phyloP scores from a whole-genome alignment of 2,888 invertebrate species.

The Stictocephala bisonia region DNA sequence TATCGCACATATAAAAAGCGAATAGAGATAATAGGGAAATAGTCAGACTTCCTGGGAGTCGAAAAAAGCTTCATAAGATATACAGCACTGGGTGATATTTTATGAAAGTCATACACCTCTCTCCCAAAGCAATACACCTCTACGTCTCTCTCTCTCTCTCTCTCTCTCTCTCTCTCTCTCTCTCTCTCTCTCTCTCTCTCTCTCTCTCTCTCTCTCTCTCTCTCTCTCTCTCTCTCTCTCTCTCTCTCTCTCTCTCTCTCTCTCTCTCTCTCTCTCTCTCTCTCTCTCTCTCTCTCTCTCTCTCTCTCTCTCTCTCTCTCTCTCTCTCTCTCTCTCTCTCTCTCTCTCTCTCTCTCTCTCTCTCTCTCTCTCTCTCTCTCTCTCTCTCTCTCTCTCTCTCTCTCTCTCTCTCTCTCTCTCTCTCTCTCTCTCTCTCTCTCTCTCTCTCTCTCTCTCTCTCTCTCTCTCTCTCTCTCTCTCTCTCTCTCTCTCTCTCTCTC shows the following conservation, averaged over 20 bases:
- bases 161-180: no score
- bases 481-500: not conserved
- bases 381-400: not conserved
- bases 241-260: not conserved
- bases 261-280: not conserved
- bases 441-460: not conserved
- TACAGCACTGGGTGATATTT: no score
- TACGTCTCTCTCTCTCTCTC: not conserved
- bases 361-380: not conserved
- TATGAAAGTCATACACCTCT: no score
- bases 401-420: not conserved
- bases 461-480: not conserved
- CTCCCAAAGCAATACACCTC: no score
- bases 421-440: conserved; percentile 1
- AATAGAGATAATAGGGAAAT: no score
- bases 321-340: conserved; percentile 4
- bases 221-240: no score
- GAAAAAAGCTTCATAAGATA: no score
- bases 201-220: no score
- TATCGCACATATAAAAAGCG: no score
- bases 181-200: no score
- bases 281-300: conserved; percentile 19
- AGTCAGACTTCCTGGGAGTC: no score
- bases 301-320: not conserved
- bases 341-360: not conserved